phyloP scores from a whole-genome alignment of 2,888 invertebrate genomes.

The Platycheirus rosarum region DNA sequence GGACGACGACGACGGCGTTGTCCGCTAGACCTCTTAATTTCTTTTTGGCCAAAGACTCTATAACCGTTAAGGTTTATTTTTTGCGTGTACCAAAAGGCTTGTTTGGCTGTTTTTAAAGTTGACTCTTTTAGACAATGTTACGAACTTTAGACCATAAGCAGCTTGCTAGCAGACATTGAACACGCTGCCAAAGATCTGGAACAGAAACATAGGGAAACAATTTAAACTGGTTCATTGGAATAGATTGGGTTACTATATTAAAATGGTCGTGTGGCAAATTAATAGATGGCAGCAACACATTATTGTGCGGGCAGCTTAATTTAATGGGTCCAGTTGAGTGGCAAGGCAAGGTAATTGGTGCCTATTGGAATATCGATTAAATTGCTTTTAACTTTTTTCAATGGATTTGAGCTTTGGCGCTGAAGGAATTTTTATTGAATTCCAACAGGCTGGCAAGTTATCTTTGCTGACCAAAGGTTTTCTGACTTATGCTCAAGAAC shows the following conservation, averaged over 20 bases:
- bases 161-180: conserved; percentile 3
- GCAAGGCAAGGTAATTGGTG: conserved; percentile 29
- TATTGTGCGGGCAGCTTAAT: conserved; percentile 45
- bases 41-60: conserved; percentile 57
- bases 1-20: not conserved
- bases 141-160: conserved; percentile 14
- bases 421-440: conserved; percentile 29
- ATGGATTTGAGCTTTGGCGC: conserved; percentile 1
- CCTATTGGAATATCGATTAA: conserved; percentile 4
- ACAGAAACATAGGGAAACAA: conserved; percentile 17
- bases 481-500: too few relatives aligned
- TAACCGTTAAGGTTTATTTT: conserved; percentile 55
- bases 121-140: conserved; percentile 22
- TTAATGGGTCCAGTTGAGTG: conserved; percentile 35
- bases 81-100: conserved; percentile 2
- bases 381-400: not conserved
- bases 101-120: not conserved
- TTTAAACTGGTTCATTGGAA: conserved; percentile 57
- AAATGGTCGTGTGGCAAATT: conserved; percentile 38
- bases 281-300: conserved; percentile 51
- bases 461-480: too few relatives aligned
- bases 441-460: too few relatives aligned
- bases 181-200: conserved; percentile 17
- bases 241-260: conserved; percentile 56
- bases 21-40: conserved; percentile 72